These are phyloP conservation scores for Hippocampus barbouri DNA, from an alignment of 2,113 vertebrate species.

Conservation along the genomic window DNA sequence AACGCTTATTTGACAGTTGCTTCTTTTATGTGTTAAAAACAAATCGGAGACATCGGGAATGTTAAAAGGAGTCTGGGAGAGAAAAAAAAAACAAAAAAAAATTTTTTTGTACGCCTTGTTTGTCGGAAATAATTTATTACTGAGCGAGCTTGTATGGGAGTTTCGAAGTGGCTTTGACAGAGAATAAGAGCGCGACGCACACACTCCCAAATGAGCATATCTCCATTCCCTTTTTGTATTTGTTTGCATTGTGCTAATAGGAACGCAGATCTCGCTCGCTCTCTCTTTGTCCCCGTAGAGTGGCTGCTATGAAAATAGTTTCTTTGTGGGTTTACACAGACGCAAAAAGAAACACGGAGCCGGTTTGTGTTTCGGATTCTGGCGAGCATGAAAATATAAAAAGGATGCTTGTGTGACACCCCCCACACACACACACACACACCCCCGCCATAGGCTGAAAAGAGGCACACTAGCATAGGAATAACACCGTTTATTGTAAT, in stretches of 20 bases:
- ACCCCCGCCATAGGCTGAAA: slow-evolving; percentile 26
- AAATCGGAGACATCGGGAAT: neutral
- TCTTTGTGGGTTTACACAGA: slow-evolving; percentile 47
- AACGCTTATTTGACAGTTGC: neutral
- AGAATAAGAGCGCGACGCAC: slow-evolving; percentile 2
- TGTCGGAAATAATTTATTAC: slow-evolving; percentile 5
- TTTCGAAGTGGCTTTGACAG: slow-evolving; percentile 8
- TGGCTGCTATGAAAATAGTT: slow-evolving; percentile 56
- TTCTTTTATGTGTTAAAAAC: neutral
- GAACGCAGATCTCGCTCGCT: slow-evolving; percentile 28
- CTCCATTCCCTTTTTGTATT: neutral
- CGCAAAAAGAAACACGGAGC: slow-evolving; percentile 28
- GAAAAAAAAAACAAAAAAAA: neutral
- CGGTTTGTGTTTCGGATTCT: slow-evolving; percentile 49
- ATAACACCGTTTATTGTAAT: slow-evolving; percentile 55
- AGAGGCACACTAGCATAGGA: slow-evolving; percentile 68
- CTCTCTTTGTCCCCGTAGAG: slow-evolving; percentile 20
- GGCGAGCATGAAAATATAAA: slow-evolving; percentile 57
- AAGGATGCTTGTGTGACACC: slow-evolving; percentile 43
- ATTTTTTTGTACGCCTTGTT: neutral
- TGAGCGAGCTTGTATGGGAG: slow-evolving; percentile 17
- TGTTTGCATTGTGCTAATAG: slow-evolving; percentile 33
- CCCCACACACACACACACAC: slow-evolving; percentile 7
- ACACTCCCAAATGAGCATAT: slow-evolving; percentile 26
- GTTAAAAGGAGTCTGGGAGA: neutral